phyloP scores from a whole-genome alignment of 2,113 vertebrate species.

The Pogonocichla stellata region DNA sequence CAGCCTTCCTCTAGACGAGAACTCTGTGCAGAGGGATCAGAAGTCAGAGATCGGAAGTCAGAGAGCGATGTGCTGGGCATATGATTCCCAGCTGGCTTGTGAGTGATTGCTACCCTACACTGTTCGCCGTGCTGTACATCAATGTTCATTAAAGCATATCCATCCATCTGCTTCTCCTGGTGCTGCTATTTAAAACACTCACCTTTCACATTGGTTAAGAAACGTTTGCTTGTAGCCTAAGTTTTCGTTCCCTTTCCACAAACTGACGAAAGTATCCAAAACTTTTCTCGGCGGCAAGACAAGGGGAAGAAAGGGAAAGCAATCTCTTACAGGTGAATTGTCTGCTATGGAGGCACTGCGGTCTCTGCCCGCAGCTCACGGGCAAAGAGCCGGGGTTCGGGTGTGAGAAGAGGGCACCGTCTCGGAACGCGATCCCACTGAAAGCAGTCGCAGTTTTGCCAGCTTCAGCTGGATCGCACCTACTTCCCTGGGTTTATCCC shows the following conservation, averaged over 20 bases:
- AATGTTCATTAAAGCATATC: constrained; percentile 64
- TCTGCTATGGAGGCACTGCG: background rate
- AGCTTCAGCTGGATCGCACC: background rate
- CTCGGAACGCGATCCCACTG: background rate
- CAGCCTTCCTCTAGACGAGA: background rate
- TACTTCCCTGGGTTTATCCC: background rate
- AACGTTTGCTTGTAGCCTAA: background rate
- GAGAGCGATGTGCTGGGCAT: background rate
- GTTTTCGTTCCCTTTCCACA: too few relatives aligned
- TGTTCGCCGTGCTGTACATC: constrained; percentile 35
- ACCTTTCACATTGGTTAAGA: background rate
- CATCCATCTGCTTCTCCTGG: background rate
- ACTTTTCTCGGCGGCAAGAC: background rate
- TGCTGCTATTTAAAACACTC: background rate
- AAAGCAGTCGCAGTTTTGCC: background rate
- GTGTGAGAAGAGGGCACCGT: background rate
- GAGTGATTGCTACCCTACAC: background rate
- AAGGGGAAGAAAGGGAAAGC: background rate
- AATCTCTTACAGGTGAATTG: background rate
- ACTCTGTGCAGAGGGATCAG: background rate
- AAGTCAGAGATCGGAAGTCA: background rate
- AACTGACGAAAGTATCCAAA: background rate
- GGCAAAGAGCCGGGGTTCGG: background rate
- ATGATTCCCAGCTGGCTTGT: constrained; percentile 16
- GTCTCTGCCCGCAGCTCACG: background rate